Base-by-base conservation (phyloP, 2,797 vertebrate species). In the Gephyroberyx darwinii region DNA sequence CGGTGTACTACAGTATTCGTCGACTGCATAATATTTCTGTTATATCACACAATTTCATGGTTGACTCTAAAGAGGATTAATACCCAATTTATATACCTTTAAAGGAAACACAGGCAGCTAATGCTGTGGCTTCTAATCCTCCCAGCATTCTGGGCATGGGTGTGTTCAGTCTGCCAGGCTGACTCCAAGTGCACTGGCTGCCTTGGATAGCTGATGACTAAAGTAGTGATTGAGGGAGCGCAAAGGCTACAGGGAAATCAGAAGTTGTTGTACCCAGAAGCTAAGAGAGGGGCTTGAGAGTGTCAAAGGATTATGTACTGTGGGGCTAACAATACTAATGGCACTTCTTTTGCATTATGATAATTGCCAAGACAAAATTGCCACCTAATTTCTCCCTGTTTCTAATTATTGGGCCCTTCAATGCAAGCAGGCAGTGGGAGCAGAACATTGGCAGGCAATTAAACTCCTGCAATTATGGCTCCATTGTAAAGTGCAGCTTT, bases 401-500 rank as follows among this genome's bases (percentile, higher is more conserved):
- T 93, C 90, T 94, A 94, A 95, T 94, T 94, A 94, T 92, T 93
- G 89, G 88, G 88, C 92, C 93, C 91, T 94, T 92, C 90, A 93
- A 86, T 88, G 82, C 79, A 90, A 90, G 91, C 92, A 91, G 91
- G 89, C 90, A 89, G 88, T 85, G 90, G 88, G 89, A 93, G 90
- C 91, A 88, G 89, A 92, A 88, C 91, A 93, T 90, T 91, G 90
- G 90, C 92, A 92, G 89, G 92, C 93, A 94, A 95, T 95, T 94
- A 94, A 93, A 94, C 90, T 93, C 88, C 92, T 91, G 93, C 94
- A 94, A 95, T 94, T 94, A 95, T 82, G 85, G 83, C 88, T 93
- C 91, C 90, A 93, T 94, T 93, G 93, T 94, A 91, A 94, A 90
- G 88, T 86, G 58, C 80, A 87, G 92, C 90, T 94, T 94, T 93